A percentile compares a stretch with the other conserved stretches of the same genome.
Conservation (phyloP, 2,888 invertebrate genomes). For the Philereme vetulata region DNA sequence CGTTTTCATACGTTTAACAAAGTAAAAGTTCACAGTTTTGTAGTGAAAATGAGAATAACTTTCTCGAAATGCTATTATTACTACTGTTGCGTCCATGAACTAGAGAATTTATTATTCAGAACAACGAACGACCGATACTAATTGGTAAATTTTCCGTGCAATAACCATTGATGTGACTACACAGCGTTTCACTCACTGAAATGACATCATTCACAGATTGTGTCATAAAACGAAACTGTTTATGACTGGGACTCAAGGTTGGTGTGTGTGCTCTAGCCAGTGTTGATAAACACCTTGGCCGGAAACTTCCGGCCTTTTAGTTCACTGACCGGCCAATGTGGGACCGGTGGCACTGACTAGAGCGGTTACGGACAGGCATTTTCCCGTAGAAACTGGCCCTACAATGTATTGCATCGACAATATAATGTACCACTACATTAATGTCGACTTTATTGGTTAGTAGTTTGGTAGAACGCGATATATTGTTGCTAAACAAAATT, state of each 20-base stretch:
- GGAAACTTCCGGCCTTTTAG: slow-evolving; percentile 4
- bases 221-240: slow-evolving; percentile 46
- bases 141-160: slow-evolving; percentile 26
- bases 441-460: too few relatives aligned
- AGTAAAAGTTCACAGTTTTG: not conserved
- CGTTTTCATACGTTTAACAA: not conserved
- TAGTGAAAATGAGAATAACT: not conserved
- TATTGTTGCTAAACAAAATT: too few relatives aligned
- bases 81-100: not conserved
- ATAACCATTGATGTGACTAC: slow-evolving; percentile 12
- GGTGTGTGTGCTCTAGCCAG: slow-evolving; percentile 3
- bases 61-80: not conserved
- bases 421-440: too few relatives aligned
- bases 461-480: too few relatives aligned
- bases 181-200: slow-evolving; percentile 36
- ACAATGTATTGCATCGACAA: too few relatives aligned
- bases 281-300: slow-evolving; percentile 2
- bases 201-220: slow-evolving; percentile 53
- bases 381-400: too few relatives aligned
- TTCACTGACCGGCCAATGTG: not conserved
- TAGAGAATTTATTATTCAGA: slow-evolving; percentile 1
- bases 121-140: slow-evolving; percentile 12
- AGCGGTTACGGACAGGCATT: too few relatives aligned
- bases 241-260: slow-evolving; percentile 38
- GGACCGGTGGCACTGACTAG: too few relatives aligned